phyloP scores from a whole-genome alignment of 1,140 invertebrate species.

The Eufriesea mexicana region DNA sequence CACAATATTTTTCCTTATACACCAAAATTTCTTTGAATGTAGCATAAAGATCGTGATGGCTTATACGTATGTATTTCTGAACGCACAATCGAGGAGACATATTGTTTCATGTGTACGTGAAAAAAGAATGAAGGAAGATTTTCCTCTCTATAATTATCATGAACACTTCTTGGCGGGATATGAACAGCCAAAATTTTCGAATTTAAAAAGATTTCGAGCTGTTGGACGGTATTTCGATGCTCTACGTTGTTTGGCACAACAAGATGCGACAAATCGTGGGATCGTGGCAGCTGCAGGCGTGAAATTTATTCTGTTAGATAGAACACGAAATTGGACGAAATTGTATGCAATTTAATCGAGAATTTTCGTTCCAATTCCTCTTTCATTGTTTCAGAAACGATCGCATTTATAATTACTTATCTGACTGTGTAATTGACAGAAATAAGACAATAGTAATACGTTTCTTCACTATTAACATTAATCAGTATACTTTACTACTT shows the following conservation, averaged over 20 bases:
- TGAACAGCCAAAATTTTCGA: not conserved
- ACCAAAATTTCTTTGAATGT: not conserved
- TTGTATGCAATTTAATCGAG: not conserved
- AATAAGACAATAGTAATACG: not conserved
- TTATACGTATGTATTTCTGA: no score
- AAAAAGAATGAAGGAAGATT: not conserved
- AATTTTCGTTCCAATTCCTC: not conserved
- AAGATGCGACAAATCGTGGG: not conserved
- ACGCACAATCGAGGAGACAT: no score
- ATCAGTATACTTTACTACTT: not conserved
- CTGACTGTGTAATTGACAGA: no score
- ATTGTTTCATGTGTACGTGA: no score
- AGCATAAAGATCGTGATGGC: no score
- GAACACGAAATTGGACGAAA: not conserved
- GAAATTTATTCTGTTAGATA: not conserved
- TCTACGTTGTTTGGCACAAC: constrained; percentile 21
- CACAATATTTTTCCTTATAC: not conserved
- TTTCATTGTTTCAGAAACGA: not conserved
- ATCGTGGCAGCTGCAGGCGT: not conserved
- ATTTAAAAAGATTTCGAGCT: not conserved
- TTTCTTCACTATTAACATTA: not conserved
- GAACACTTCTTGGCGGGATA: not conserved
- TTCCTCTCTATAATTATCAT: not conserved
- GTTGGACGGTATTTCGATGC: constrained; percentile 5
- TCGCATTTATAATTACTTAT: not conserved